These are phyloP conservation scores for Camelus dromedarius DNA, from an alignment of 2,113 vertebrate species.

Conservation along the genomic window DNA sequence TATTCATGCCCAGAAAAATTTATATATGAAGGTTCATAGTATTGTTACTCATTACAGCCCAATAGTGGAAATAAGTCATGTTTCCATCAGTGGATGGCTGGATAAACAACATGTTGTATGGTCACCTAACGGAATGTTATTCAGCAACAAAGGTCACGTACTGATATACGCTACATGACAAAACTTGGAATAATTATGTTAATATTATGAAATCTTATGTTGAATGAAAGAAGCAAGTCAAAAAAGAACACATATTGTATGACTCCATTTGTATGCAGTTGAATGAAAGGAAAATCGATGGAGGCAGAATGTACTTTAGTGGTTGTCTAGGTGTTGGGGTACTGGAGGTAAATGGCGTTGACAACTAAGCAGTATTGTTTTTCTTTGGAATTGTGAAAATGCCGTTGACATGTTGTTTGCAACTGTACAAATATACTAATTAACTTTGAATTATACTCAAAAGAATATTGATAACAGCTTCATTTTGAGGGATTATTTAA, in stretches of 20 bases:
- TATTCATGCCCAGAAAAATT: background rate
- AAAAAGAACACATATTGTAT: background rate
- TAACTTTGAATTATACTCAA: background rate
- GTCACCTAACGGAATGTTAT: background rate
- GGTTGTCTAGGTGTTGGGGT: background rate
- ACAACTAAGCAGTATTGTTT: background rate
- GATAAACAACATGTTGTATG: background rate
- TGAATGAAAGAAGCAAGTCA: background rate
- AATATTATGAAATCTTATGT: background rate
- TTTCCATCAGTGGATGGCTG: background rate
- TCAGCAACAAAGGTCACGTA: background rate
- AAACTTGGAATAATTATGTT: background rate
- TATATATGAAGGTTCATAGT: background rate
- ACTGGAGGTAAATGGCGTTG: background rate
- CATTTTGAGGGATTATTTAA: constrained; percentile 1
- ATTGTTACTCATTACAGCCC: background rate
- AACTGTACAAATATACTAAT: background rate
- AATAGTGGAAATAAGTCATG: background rate
- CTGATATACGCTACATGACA: background rate
- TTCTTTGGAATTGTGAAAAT: background rate
- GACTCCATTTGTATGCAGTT: background rate
- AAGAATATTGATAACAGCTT: background rate
- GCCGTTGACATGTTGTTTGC: background rate
- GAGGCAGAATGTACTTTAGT: background rate
- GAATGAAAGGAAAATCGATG: background rate